These are phyloP conservation scores for Pristiophorus japonicus DNA, from an alignment of 2,113 vertebrate species.

Conservation along the genomic window DNA sequence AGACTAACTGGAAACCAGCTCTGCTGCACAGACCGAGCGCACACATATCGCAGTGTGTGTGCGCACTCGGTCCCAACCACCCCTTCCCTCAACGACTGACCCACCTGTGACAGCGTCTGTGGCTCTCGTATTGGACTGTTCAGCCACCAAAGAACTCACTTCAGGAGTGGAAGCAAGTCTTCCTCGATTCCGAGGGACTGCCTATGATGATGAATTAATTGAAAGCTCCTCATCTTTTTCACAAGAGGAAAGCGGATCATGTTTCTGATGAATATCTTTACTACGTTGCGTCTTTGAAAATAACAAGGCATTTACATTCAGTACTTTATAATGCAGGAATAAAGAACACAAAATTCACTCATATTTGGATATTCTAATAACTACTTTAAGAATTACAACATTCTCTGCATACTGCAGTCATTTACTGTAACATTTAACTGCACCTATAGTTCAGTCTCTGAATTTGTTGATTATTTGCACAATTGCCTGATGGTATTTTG, in stretches of 20 bases:
- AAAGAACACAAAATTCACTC: background rate
- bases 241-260: background rate
- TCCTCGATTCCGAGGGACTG: no score
- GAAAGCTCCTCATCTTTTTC: background rate
- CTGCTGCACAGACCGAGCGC: no score
- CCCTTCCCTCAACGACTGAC: no score
- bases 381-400: background rate
- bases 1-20: no score
- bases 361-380: background rate
- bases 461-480: constrained; percentile 10
- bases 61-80: no score
- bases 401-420: background rate
- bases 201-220: no score
- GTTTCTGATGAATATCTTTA: background rate
- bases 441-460: background rate
- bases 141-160: no score
- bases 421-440: background rate
- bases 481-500: background rate
- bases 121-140: no score
- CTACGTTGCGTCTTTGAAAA: background rate
- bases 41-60: no score
- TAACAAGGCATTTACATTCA: background rate
- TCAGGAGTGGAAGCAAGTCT: no score
- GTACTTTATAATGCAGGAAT: background rate
- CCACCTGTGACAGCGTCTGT: no score